Base-by-base conservation (phyloP, 2,888 invertebrate genomes). In the Noctua fimbriata region DNA sequence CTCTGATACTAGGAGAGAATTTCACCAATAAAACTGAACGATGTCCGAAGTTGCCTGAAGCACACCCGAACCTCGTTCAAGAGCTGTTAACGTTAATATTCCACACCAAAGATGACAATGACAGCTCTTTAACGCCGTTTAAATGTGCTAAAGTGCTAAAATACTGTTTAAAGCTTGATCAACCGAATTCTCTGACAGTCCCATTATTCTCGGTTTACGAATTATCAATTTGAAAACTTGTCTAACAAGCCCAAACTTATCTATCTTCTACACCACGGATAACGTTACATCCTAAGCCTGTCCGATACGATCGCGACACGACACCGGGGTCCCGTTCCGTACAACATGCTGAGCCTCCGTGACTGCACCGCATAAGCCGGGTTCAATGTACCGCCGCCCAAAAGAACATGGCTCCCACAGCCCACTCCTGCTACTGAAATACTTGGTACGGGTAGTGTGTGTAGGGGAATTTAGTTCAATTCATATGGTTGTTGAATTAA, bases 291-390 rank as follows among this genome's bases (percentile, higher is more conserved):
- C 9, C 80, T 85, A 85, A 73, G 63, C 44, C 6, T n/a, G 1
- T 47, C 6, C 66, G 87, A 85, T 87, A 85, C 74, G 72, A 85
- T 87, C 87, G 69, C 81, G 67, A 84, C 81, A 81, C 75, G 87
- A 81, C 76, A 83, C 47, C 21, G 12, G 65, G 69, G 69, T 84
- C 85, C 76, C 85, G 85, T 81, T 84, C 67, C 66, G 52, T 80
- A 76, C 69, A 87, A 67, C 67, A 67, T 67, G 67, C 44, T 81
- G 85, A 72, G 73, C 73, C 73, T 81, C 81, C 85, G 87, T 87
- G 85, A 87, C 85, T 86, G 73, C 49, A 65, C 78, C 73, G 76
- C 76, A 87, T 86, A 84, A 87, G 72, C 18, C 16, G 71, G 44
- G 85, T 87, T 86, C 76, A 76, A 79, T 28, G 85, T 52, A 77